Evolutionary conservation across 92 coral and sea anemone species (phyloP), one percentile per base, ranked within the genome.

Genomic region (Pocillopora grandis): DNA sequence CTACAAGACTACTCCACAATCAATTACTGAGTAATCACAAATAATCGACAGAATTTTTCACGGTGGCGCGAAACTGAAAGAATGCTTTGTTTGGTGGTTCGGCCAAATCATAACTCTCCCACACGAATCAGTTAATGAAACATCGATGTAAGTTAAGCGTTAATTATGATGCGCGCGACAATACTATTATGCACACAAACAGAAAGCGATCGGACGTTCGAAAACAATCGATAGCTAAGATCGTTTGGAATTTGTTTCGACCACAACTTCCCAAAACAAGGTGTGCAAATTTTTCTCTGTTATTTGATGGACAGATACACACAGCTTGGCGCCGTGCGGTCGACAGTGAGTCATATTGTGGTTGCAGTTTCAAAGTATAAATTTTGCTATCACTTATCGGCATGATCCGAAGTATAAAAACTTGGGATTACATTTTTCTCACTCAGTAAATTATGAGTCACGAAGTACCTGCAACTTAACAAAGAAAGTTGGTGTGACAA

Each of bases 271-370:
- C 82, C 36, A 67, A 31, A 59, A 49, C 81, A 84, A 67, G 66
- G 56, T 67, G 75, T 66, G 70, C 76, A 65, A 75, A 66, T 74
- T 66, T 76, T 66, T 76, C 59, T 10, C 76, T 76, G 66, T 48
- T 65, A 52, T 76, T 66, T 90, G 90, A 90, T 90, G 82, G 90
- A 90, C 87, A 86, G 82, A 42, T 86, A 58, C 72, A 49, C 84
- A 77, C 70, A 19, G 81, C 42, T 6, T 61, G 92, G 92, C 92
- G 92, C 92, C 92, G 12, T 58, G 73, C 69, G 89, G 92, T 85
- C 92, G 80, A 74, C 75, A 62, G 37, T 16, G n/a, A 75, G 86
- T 71, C 80, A 57, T 62, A 62, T 83, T 83, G 86, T 63, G 86
- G 86, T 83, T 64, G 65, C 71, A 74, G 33, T 48, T 72, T 33